Evolutionary conservation across 2,797 vertebrate species (phyloP).

Genomic region (Lagocephalus sceleratus): DNA sequence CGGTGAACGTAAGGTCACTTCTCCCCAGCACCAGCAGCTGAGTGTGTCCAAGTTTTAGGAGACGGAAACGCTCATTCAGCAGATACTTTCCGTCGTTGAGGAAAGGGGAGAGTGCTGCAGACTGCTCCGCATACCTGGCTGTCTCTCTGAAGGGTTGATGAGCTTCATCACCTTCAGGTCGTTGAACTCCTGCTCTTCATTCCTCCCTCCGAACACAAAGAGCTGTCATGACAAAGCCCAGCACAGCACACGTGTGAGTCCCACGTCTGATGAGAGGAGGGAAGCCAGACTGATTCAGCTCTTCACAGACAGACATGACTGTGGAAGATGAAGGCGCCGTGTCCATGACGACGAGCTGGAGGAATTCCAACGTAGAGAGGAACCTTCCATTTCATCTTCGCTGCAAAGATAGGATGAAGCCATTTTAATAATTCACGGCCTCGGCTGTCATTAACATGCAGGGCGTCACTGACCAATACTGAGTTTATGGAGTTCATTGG

Average conservation of each 20-base stretch:
- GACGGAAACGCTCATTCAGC: too few relatives aligned
- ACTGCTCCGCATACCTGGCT: conserved; percentile 63
- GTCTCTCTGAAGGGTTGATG: conserved; percentile 75
- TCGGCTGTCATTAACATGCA: neutral
- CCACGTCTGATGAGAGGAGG: neutral
- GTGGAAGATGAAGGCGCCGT: conserved; percentile 76
- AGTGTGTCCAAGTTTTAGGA: neutral
- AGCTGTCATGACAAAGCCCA: conserved; percentile 62
- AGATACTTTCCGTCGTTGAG: neutral
- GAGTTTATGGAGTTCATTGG: conserved; percentile 77
- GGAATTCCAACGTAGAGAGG: conserved; percentile 78
- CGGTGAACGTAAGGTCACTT: too few relatives aligned
- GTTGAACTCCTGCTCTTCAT: conserved; percentile 75
- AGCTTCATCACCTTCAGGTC: conserved; percentile 75
- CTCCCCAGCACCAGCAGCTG: neutral
- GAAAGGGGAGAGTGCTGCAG: neutral
- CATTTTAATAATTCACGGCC: neutral
- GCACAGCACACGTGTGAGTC: neutral
- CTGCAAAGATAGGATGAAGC: conserved; percentile 37
- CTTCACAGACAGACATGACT: conserved; percentile 64
- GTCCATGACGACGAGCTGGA: conserved; percentile 66
- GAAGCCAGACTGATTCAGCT: neutral
- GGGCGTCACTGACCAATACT: conserved; percentile 67
- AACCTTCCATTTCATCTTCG: conserved; percentile 82
- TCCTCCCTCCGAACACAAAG: conserved; percentile 73